These are phyloP conservation scores for Mylabris phalerata DNA, from an alignment of 1,140 invertebrate genomes.

Conservation along the genomic window DNA sequence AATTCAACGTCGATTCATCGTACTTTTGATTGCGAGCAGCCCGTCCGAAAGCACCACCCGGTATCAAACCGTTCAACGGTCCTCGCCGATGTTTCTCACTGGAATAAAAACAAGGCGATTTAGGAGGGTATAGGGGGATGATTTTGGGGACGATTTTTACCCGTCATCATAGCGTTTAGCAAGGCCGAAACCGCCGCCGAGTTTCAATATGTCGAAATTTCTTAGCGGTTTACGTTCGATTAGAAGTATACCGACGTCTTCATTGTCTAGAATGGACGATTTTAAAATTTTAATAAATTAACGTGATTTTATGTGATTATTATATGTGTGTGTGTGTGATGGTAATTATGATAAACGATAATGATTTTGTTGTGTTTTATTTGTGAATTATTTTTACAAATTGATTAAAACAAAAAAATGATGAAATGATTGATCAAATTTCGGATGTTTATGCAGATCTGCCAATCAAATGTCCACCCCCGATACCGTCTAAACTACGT, in stretches of 20 bases:
- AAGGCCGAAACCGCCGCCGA: conserved; percentile 5
- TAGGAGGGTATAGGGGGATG: neutral
- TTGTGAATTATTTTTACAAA: neutral
- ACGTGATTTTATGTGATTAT: too few species aligned
- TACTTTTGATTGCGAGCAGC: conserved; percentile 4
- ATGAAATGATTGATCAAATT: neutral
- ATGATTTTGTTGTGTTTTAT: neutral
- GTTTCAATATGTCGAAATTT: conserved; percentile 7
- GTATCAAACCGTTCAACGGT: conserved; percentile 9
- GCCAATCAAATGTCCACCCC: conserved; percentile 8
- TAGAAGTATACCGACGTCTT: neutral
- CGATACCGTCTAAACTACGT: conserved; percentile 16
- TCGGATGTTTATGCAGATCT: neutral
- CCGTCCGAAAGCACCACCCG: conserved; percentile 7
- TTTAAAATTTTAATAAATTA: too few species aligned
- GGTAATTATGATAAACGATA: neutral
- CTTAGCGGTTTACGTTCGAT: neutral
- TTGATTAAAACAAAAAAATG: neutral
- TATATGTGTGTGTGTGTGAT: too few species aligned
- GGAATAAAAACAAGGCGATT: neutral
- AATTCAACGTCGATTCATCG: neutral
- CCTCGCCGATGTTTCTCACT: conserved; percentile 7
- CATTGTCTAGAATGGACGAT: neutral
- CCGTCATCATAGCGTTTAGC: neutral
- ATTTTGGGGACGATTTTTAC: neutral